These are phyloP conservation scores for Branchipolynoe longqiensis DNA, from an alignment of 2,888 invertebrate species.

Conservation along the genomic window DNA sequence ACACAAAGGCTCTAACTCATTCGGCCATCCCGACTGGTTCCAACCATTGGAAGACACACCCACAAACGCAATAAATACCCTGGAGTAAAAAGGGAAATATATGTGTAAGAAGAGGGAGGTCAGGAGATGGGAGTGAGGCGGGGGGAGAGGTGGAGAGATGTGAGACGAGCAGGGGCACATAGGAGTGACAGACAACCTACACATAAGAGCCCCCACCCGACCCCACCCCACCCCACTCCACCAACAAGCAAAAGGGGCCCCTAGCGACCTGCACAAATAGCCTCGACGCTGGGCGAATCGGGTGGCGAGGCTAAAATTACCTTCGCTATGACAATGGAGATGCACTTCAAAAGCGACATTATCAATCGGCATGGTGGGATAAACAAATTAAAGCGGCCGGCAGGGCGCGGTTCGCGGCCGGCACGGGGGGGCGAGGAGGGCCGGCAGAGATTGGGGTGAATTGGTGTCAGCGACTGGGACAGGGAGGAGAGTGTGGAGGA, in stretches of 20 bases:
- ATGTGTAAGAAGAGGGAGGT: too few species aligned
- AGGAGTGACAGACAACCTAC: too few species aligned
- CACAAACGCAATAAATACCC: too few species aligned
- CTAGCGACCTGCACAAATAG: slow-evolving; percentile 18
- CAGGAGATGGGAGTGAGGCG: too few species aligned
- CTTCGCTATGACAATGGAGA: slow-evolving; percentile 26
- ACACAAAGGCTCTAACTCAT: too few species aligned
- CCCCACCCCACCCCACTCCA: too few species aligned
- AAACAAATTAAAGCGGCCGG: slow-evolving; percentile 38
- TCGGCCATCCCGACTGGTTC: too few species aligned
- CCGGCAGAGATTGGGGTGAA: slow-evolving; percentile 38
- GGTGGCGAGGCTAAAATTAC: slow-evolving; percentile 1
- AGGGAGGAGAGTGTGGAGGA: neutral
- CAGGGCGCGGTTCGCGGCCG: neutral
- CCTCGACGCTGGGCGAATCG: neutral
- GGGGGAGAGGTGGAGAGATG: too few species aligned
- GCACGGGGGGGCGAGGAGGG: neutral
- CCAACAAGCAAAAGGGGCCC: slow-evolving; percentile 20
- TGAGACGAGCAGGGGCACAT: too few species aligned
- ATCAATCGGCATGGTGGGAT: neutral
- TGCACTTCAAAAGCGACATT: slow-evolving; percentile 24
- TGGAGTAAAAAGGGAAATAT: too few species aligned
- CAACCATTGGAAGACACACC: too few species aligned
- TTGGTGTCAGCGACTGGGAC: neutral
- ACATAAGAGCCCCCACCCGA: too few species aligned